phyloP scores from a whole-genome alignment of 2,888 invertebrate genomes.

The Uloborus plumipes region DNA sequence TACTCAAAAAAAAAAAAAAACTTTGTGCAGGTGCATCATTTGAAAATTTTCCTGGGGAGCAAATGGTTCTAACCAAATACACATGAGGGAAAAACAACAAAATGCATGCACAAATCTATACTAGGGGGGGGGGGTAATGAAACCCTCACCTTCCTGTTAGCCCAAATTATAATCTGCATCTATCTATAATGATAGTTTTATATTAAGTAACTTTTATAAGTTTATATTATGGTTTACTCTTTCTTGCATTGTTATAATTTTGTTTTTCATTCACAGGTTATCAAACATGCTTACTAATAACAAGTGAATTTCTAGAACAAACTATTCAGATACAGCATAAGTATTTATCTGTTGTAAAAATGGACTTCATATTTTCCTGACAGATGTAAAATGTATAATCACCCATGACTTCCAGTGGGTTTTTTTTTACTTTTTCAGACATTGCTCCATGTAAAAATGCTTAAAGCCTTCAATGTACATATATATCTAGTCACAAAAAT shows the following conservation, averaged over 20 bases:
- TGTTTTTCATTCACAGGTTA: conserved; percentile 71
- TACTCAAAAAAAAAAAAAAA: no score
- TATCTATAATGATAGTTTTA: no score
- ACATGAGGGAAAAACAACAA: no score
- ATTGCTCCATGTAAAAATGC: conserved; percentile 20
- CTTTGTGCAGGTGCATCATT: no score
- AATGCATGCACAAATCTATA: no score
- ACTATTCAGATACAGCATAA: conserved; percentile 30
- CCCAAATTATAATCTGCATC: no score
- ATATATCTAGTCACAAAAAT: conserved; percentile 56
- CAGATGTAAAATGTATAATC: conserved; percentile 38
- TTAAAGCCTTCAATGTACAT: conserved; percentile 18
- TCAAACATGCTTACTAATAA: conserved; percentile 89
- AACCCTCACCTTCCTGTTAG: no score
- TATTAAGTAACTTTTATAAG: no score
- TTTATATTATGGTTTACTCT: no score
- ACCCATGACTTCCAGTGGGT: conserved; percentile 46
- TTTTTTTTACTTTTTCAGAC: conserved; percentile 34
- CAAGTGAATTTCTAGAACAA: conserved; percentile 76
- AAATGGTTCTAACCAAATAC: no score
- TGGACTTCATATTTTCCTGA: conserved; percentile 37
- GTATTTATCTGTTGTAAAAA: conserved; percentile 37
- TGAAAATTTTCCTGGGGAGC: no score
- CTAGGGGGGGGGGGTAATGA: no score
- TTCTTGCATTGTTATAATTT: neutral